These are phyloP conservation scores for Sylvilagus floridanus DNA, from an alignment of 2,797 vertebrate genomes.

Conservation along the genomic window DNA sequence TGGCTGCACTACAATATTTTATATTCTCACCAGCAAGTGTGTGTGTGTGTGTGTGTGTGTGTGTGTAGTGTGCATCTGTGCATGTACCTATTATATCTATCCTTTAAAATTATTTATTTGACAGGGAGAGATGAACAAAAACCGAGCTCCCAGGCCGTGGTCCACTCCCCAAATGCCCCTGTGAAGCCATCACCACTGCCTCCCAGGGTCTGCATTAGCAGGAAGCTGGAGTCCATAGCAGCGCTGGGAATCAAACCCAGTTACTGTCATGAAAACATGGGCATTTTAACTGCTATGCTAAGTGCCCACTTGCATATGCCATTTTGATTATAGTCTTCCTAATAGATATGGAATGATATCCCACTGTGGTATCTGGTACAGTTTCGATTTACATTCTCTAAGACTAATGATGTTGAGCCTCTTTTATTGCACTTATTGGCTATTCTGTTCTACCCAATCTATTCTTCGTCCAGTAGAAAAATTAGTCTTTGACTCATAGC, in stretches of 20 bases:
- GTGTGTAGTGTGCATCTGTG: no score
- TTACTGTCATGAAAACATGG: no score
- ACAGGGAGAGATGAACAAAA: no score
- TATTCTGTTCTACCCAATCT: neutral
- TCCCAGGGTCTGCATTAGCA: no score
- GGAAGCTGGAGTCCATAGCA: no score
- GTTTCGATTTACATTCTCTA: constrained; percentile 3
- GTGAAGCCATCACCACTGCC: no score
- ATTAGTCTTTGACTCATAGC: neutral
- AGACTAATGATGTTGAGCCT: neutral
- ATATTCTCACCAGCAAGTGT: neutral
- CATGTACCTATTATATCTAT: neutral
- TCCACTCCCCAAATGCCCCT: no score
- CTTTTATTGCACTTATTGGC: neutral
- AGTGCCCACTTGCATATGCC: neutral
- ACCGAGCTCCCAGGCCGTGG: no score
- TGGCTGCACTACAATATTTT: neutral
- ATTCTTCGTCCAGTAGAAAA: constrained; percentile 20
- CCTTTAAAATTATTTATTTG: no score
- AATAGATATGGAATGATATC: neutral
- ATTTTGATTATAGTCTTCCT: neutral
- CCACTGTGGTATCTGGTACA: neutral
- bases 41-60: no score
- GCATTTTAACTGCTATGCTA: no score
- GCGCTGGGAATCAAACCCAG: no score